phyloP scores from a whole-genome alignment of 30 jellyfish, hydroid and myxozoan species.

The Sanderia malayensis region DNA sequence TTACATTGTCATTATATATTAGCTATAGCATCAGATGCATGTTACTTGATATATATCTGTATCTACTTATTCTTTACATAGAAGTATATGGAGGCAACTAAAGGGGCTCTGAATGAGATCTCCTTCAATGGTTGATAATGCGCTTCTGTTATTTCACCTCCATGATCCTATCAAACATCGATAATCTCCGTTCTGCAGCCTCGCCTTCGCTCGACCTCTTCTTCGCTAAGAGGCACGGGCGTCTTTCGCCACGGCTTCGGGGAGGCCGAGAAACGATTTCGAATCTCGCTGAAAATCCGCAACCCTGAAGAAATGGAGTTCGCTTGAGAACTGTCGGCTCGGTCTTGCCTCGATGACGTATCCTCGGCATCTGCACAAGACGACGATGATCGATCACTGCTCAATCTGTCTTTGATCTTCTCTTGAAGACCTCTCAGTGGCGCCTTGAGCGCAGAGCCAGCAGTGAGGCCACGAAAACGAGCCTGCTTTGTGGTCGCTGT shows the following conservation, averaged over 20 bases:
- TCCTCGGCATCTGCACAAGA: constrained; percentile 19
- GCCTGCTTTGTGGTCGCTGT: neutral
- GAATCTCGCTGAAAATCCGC: constrained; percentile 42
- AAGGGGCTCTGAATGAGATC: too few species aligned
- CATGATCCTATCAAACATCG: constrained; percentile 37
- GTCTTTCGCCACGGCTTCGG: constrained; percentile 34
- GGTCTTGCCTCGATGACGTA: constrained; percentile 31
- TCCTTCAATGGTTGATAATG: too few species aligned
- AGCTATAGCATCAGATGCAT: too few species aligned
- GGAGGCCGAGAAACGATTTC: constrained; percentile 40
- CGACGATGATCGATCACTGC: constrained; percentile 23
- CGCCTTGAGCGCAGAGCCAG: constrained; percentile 30
- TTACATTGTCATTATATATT: too few species aligned
- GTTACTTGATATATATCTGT: too few species aligned
- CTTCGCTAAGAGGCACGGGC: constrained; percentile 32
- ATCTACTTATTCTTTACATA: too few species aligned
- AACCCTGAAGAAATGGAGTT: constrained; percentile 21
- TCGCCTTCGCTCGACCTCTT: constrained; percentile 61
- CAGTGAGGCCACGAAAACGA: constrained; percentile 12
- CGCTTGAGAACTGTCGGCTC: neutral
- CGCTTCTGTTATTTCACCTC: too few species aligned
- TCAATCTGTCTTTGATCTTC: constrained; percentile 56
- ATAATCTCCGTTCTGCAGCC: constrained; percentile 72
- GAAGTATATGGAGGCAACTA: too few species aligned
- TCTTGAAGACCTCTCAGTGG: constrained; percentile 56